phyloP scores from a whole-genome alignment of 2,113 vertebrate species.

The Ptilonorhynchus violaceus region DNA sequence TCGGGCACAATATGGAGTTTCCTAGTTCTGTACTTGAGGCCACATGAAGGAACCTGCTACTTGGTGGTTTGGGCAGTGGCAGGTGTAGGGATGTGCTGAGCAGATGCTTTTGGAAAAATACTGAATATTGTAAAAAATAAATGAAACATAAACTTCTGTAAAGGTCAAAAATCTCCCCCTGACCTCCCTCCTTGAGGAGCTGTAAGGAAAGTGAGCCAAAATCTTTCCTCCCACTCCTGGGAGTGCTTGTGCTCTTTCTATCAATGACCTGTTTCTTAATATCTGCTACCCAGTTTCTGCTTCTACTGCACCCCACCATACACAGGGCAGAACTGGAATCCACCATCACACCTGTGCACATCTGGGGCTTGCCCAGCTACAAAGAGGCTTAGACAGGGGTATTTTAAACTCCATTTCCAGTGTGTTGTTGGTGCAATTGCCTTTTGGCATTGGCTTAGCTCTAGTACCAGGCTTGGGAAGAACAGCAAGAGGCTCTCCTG shows the following conservation, averaged over 20 bases:
- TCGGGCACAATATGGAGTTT: not conserved
- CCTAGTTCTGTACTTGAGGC: not conserved
- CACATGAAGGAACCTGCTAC: not conserved
- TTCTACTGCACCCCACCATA: rapidly evolving
- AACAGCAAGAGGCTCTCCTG: not conserved
- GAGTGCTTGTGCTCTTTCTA: not conserved
- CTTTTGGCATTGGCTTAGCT: not conserved
- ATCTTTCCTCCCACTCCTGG: not conserved
- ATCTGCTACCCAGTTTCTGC: not conserved
- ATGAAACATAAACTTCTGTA: not conserved
- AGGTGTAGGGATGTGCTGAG: not conserved
- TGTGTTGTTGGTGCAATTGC: not conserved
- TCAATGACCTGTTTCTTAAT: not conserved
- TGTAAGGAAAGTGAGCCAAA: not conserved
- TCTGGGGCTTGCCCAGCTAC: not conserved
- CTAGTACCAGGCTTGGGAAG: not conserved
- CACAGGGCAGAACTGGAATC: not conserved
- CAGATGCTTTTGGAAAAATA: not conserved
- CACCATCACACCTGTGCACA: rapidly evolving
- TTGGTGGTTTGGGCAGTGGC: not conserved
- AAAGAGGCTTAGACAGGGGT: not conserved
- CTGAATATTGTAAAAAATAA: not conserved
- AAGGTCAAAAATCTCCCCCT: not conserved
- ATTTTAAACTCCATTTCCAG: not conserved
- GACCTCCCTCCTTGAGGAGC: not conserved